These are phyloP conservation scores for Leptoclinus maculatus DNA, from an alignment of 2,797 vertebrate species.

Conservation along the genomic window DNA sequence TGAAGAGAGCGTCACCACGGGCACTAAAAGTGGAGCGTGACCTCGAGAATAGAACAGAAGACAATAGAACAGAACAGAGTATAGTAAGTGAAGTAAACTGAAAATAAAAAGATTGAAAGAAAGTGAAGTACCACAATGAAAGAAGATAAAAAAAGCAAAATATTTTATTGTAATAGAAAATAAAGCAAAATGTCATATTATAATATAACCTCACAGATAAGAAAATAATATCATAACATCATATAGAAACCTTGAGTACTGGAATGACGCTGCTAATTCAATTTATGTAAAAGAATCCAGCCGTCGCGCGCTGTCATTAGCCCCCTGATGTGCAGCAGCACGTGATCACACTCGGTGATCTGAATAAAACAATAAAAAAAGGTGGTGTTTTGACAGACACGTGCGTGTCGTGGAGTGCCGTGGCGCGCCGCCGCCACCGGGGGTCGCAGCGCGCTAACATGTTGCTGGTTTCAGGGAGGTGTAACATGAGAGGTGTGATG, in stretches of 20 bases:
- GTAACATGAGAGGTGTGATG: constrained; percentile 69
- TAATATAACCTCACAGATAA: neutral
- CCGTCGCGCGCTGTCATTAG: neutral
- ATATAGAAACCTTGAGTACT: neutral
- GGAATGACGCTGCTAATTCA: neutral
- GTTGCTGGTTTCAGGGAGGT: constrained; percentile 44
- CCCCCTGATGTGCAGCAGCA: constrained; percentile 11
- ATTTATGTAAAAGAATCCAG: neutral
- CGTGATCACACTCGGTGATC: constrained; percentile 25
- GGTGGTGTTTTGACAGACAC: constrained; percentile 28
- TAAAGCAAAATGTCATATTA: neutral
- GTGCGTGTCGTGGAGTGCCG: neutral
- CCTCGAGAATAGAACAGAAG: neutral
- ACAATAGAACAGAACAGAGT: neutral
- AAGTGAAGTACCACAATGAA: neutral
- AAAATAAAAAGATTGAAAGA: too few species aligned
- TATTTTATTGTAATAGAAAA: neutral
- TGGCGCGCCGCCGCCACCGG: constrained; percentile 55
- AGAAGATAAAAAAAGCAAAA: neutral
- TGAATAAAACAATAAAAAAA: constrained; percentile 14
- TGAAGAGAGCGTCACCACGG: constrained; percentile 33
- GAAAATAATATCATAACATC: neutral
- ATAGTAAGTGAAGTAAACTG: neutral
- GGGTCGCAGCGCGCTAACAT: constrained; percentile 67
- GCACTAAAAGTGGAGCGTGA: constrained; percentile 46